phyloP scores from a whole-genome alignment of 2,888 invertebrate species.

The Torymus texanus region DNA sequence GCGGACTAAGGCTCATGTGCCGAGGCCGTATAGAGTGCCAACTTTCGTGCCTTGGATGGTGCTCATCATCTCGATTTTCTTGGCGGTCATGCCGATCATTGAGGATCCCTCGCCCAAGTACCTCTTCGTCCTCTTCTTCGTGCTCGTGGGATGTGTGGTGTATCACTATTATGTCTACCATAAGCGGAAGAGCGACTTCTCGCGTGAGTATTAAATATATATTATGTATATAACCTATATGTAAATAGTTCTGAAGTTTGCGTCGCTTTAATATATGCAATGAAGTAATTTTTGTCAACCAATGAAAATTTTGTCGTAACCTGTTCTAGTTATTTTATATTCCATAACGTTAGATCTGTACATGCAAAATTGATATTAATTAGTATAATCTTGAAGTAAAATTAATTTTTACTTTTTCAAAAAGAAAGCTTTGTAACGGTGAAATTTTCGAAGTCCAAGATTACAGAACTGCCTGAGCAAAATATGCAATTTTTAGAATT shows the following conservation, averaged over 20 bases:
- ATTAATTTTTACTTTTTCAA: neutral
- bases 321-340: too few relatives aligned
- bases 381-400: neutral
- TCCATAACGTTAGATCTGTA: neutral
- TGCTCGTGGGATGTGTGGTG: slow-evolving; percentile 81
- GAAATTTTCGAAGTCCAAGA: too few relatives aligned
- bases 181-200: slow-evolving; percentile 79
- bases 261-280: too few relatives aligned
- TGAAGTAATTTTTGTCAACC: too few relatives aligned
- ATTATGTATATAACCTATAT: slow-evolving; percentile 13
- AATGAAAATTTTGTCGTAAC: too few relatives aligned
- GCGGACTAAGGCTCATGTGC: slow-evolving; percentile 81
- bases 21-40: slow-evolving; percentile 86
- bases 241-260: neutral
- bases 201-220: slow-evolving; percentile 77
- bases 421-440: neutral
- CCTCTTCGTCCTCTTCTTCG: slow-evolving; percentile 84
- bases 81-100: slow-evolving; percentile 85
- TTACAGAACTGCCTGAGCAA: too few relatives aligned
- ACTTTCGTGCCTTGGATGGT: slow-evolving; percentile 85
- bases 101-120: slow-evolving; percentile 86
- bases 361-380: neutral
- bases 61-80: slow-evolving; percentile 82
- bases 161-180: slow-evolving; percentile 87
- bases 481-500: too few relatives aligned